A percentile compares a stretch with the other conserved stretches of the same genome.
phyloP scores from a whole-genome alignment of 2,113 vertebrate species.

The Triplophysa rosa region DNA sequence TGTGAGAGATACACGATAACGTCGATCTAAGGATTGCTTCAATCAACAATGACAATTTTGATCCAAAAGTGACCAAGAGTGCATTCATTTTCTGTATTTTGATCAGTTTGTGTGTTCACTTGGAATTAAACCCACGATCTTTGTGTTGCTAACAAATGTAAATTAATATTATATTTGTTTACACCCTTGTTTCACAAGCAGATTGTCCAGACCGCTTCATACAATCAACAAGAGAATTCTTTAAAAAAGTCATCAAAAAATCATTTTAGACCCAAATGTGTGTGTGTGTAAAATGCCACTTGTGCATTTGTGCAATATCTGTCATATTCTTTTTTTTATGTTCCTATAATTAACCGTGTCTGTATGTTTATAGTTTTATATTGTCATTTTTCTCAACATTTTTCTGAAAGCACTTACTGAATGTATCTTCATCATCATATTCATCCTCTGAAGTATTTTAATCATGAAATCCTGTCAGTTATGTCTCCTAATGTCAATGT shows the following conservation, averaged over 20 bases:
- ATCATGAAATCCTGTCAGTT: background rate
- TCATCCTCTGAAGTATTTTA: background rate
- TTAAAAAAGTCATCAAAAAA: too few relatives aligned
- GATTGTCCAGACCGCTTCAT: too few relatives aligned
- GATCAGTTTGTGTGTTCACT: background rate
- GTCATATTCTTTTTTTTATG: slow-evolving; percentile 64
- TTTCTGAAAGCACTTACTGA: slow-evolving; percentile 17
- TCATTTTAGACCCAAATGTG: too few relatives aligned
- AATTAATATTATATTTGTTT: too few relatives aligned
- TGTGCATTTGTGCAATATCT: slow-evolving; percentile 77
- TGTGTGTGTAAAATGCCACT: slow-evolving; percentile 62
- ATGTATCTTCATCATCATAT: background rate
- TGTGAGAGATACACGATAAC: background rate
- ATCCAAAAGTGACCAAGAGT: too few relatives aligned
- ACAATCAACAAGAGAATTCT: too few relatives aligned
- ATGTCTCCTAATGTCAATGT: background rate
- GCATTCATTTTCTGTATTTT: too few relatives aligned
- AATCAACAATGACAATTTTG: too few relatives aligned
- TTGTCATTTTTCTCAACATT: slow-evolving; percentile 44
- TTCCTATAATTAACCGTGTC: slow-evolving; percentile 55
- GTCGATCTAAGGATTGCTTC: background rate
- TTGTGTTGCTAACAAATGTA: background rate
- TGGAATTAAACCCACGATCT: too few relatives aligned
- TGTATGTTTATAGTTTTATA: slow-evolving; percentile 49
- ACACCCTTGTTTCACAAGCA: too few relatives aligned